Conservation (phyloP, 1,140 invertebrate species). For the Diorhabda elongata region DNA sequence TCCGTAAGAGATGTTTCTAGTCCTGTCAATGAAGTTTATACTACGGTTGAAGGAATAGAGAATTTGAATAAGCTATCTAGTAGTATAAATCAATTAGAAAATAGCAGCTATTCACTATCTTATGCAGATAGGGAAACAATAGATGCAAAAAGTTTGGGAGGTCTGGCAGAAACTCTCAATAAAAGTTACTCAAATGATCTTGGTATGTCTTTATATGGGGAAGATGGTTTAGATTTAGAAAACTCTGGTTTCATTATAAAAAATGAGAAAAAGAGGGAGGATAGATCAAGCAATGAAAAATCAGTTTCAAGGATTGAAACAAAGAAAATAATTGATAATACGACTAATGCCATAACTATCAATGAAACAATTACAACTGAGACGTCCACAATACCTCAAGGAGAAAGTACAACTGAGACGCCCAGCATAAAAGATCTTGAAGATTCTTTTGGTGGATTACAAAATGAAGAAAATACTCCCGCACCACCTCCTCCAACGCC, state of each 20-base stretch:
- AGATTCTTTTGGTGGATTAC: slow-evolving; percentile 67
- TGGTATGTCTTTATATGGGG: slow-evolving; percentile 29
- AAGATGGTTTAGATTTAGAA: slow-evolving; percentile 33
- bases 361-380: slow-evolving; percentile 39
- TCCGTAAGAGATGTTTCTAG: slow-evolving; percentile 36
- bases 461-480: slow-evolving; percentile 45
- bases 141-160: slow-evolving; percentile 39
- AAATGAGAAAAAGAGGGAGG: slow-evolving; percentile 44
- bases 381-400: slow-evolving; percentile 30
- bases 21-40: slow-evolving; percentile 33
- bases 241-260: slow-evolving; percentile 31
- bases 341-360: slow-evolving; percentile 24
- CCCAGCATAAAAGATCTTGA: slow-evolving; percentile 63
- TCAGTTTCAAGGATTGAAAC: too few species aligned
- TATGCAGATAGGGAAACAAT: slow-evolving; percentile 40
- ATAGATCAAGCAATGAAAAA: slow-evolving; percentile 26
- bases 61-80: slow-evolving; percentile 48
- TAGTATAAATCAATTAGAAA: slow-evolving; percentile 44
- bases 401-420: slow-evolving; percentile 39
- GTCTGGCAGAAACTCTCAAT: slow-evolving; percentile 38
- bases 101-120: slow-evolving; percentile 47
- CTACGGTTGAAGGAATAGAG: slow-evolving; percentile 45
- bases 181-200: slow-evolving; percentile 19
- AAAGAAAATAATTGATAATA: too few species aligned
- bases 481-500: slow-evolving; percentile 47